Base-by-base conservation (phyloP, 2,888 invertebrate species). In the Protonemura montana region DNA sequence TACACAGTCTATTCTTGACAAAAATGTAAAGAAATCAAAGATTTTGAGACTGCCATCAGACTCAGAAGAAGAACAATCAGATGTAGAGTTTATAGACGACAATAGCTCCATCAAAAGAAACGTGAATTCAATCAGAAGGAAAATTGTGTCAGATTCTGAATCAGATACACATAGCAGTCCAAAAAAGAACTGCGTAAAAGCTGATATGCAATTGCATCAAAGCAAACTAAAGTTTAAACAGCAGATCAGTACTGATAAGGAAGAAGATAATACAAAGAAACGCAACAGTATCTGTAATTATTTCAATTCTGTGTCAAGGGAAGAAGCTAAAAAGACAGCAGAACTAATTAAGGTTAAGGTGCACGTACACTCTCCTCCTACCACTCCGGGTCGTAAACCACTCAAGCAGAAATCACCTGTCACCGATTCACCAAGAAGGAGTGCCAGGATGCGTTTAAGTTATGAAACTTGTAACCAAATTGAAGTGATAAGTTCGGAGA, bases 201-300 rank as follows among this genome's bases (percentile, higher is more conserved):
- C 2, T 13, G 0, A 25, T 3, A 0, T 16, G 25, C 6, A 83
- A 16, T 21, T 84, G 10, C 26, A 30, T 13, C 84, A 84, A 76
- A 28, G 28, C 27, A 84, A 76, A n/a, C 85, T 59, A 26, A 78
- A 85, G 30, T 59, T 78, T 16, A 77, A 82, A 30, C 35, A 35
- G 16, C 29, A 28, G 21, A 21, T 2, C 21, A 59, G 21, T 26
- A 42, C 29, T 26, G n/a, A n/a, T 25, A 27, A 28, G 29, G 42
- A 35, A 30, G 81, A 42, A 21, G 30, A 28, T n/a, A 83, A n/a
- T 41, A 35, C 26, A n/a, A 86, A 76, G 86, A 94, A 94, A 89
- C 92, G 93, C 41, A 94, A 94, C 89, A 94, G 93, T 89, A 92
- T 94, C 90, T 90, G 94, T 27, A 93, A 93, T 87, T 94, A 94